Conservation (phyloP, 2,113 vertebrate species). For the Bubo bubo region DNA sequence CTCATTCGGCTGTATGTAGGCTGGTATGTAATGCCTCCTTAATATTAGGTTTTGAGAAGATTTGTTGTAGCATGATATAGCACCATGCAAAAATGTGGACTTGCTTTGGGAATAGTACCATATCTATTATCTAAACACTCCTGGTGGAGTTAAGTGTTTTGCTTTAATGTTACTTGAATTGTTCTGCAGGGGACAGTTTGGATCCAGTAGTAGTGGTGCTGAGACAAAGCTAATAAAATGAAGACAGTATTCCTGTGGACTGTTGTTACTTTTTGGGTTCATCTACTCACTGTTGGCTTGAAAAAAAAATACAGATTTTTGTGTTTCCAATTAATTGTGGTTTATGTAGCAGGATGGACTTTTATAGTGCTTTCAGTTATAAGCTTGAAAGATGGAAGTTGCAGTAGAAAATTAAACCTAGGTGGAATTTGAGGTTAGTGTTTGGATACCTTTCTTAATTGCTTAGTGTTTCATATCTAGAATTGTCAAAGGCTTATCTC, state of each 20-base stretch:
- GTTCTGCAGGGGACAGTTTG: neutral
- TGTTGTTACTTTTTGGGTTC: neutral
- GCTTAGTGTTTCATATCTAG: neutral
- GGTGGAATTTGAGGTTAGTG: neutral
- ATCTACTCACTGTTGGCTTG: neutral
- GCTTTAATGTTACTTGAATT: neutral
- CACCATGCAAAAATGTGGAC: neutral
- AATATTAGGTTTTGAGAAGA: neutral
- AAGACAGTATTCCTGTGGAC: neutral
- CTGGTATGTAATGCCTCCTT: neutral
- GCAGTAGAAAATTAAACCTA: neutral
- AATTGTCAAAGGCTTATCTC: conserved; percentile 16
- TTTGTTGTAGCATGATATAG: neutral
- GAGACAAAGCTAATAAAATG: neutral
- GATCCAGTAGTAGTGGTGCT: neutral
- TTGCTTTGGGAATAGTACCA: neutral
- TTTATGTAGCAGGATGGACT: neutral
- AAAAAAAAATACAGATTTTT: neutral
- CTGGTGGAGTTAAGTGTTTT: neutral
- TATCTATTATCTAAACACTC: neutral
- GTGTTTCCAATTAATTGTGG: neutral
- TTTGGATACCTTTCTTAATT: conserved; percentile 3
- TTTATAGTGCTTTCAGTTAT: neutral
- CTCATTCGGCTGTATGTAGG: neutral
- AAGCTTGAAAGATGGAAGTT: neutral